phyloP scores from a whole-genome alignment of 2,113 vertebrate species.

The Podiceps cristatus region DNA sequence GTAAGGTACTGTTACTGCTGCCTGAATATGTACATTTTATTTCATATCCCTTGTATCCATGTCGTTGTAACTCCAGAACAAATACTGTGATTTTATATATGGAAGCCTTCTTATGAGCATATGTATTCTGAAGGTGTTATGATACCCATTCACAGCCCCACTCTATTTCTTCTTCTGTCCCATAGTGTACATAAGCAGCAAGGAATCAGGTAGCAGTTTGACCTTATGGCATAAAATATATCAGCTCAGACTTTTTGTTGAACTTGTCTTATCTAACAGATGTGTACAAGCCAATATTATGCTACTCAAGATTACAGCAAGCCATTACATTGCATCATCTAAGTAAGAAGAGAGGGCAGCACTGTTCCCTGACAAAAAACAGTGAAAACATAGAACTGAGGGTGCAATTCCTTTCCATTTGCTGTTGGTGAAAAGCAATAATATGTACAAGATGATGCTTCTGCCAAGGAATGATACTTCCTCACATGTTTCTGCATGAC shows the following conservation, averaged over 20 bases:
- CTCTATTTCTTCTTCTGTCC: background rate
- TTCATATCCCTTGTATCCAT: background rate
- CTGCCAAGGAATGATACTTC: background rate
- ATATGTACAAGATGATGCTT: background rate
- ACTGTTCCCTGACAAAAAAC: background rate
- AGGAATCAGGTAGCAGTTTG: background rate
- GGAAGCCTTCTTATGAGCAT: fast-evolving
- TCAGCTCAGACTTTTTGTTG: background rate
- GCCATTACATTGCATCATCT: background rate
- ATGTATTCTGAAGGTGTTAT: background rate
- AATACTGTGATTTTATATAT: background rate
- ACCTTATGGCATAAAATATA: background rate
- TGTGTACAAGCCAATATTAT: background rate
- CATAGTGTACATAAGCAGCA: background rate
- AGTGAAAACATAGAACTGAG: background rate
- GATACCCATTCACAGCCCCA: background rate
- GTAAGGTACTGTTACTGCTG: background rate
- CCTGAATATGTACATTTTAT: background rate
- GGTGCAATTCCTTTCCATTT: background rate
- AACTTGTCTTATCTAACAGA: background rate
- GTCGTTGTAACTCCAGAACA: background rate
- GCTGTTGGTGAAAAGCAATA: background rate
- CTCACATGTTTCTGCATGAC: background rate
- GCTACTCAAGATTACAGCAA: background rate
- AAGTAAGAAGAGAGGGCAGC: background rate